Evolutionary conservation across 2,113 vertebrate species (phyloP).

Genomic region (Callocephalon fimbriatum): DNA sequence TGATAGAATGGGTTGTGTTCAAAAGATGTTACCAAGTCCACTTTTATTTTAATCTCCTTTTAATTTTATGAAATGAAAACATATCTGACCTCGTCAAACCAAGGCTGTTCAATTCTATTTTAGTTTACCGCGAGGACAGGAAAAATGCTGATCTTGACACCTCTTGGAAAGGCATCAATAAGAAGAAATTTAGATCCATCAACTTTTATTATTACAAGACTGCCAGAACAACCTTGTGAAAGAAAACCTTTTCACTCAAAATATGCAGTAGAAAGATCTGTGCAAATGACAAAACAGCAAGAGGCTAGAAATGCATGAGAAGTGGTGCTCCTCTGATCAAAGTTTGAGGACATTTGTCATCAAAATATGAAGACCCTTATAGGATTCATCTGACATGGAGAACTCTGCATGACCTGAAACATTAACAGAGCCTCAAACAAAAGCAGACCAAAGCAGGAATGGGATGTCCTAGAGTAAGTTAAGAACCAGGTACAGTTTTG

Average conservation of each 20-base stretch:
- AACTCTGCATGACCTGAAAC: neutral
- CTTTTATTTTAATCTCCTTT: neutral
- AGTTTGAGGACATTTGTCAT: neutral
- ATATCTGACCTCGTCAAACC: constrained; percentile 24
- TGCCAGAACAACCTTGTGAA: neutral
- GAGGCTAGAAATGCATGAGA: neutral
- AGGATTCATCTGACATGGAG: neutral
- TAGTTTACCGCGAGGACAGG: neutral
- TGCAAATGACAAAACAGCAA: neutral
- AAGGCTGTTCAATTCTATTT: constrained; percentile 11
- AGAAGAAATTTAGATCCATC: neutral
- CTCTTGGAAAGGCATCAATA: neutral
- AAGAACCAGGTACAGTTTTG: neutral
- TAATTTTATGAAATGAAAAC: neutral
- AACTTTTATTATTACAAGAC: neutral
- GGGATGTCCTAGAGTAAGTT: neutral
- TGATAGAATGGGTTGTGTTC: neutral
- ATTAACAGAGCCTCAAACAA: neutral
- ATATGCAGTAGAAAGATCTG: neutral
- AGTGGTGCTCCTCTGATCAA: neutral
- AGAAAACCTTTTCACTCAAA: neutral
- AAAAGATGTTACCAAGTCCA: neutral
- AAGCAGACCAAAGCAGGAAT: neutral
- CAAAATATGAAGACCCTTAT: neutral
- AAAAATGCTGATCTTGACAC: constrained; percentile 8